A percentile compares a stretch with the other conserved stretches of the same genome.
Conservation (phyloP, 2,888 invertebrate genomes). For the Orthosia cruda region DNA sequence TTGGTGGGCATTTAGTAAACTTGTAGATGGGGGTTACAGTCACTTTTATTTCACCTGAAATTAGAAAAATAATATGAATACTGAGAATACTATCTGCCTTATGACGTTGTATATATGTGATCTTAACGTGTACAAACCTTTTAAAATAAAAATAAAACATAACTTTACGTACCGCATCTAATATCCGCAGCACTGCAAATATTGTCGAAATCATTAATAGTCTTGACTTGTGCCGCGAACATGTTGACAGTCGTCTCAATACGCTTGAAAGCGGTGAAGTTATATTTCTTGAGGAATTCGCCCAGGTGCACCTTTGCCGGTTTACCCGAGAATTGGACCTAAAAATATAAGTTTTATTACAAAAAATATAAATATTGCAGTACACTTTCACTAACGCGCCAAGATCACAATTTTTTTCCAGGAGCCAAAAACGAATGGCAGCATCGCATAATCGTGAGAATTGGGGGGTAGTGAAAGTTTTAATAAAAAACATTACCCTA, state of each 20-base stretch:
- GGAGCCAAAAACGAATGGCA: no score
- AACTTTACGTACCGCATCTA: constrained; percentile 75
- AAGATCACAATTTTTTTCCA: no score
- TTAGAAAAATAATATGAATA: constrained; percentile 21
- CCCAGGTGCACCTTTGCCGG: constrained; percentile 75
- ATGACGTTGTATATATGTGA: background rate
- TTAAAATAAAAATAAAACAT: background rate
- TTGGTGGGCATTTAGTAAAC: constrained; percentile 79
- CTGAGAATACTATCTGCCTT: background rate
- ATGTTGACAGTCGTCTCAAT: constrained; percentile 69
- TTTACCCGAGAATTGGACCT: constrained; percentile 78
- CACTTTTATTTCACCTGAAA: constrained; percentile 81
- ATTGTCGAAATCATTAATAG: constrained; percentile 76
- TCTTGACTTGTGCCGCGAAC: constrained; percentile 75
- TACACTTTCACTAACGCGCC: no score
- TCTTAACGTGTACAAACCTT: no score
- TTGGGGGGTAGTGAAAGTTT: no score
- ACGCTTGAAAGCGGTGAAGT: constrained; percentile 76
- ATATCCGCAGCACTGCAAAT: constrained; percentile 72
- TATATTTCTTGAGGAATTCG: constrained; percentile 75
- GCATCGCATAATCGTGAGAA: no score
- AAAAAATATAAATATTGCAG: background rate
- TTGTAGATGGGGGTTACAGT: constrained; percentile 79
- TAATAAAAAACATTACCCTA: constrained; percentile 53
- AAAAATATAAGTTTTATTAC: constrained; percentile 9